Evolutionary conservation across 2,797 vertebrate genomes (phyloP).

Genomic region (Vespertilio murinus): DNA sequence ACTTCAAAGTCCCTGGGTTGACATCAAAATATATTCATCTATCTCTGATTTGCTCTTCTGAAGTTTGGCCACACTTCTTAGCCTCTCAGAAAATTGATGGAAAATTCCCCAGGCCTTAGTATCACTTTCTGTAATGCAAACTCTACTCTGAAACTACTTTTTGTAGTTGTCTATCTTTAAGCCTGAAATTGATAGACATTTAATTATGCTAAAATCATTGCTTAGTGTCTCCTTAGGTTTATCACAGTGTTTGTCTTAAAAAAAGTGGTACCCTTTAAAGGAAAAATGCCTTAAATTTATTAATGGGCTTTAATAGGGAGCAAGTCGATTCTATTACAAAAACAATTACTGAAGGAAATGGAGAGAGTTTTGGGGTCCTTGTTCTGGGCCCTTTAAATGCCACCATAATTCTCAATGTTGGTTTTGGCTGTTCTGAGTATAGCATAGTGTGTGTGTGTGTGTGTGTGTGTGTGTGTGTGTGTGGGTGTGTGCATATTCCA

Average conservation of each 20-base stretch:
- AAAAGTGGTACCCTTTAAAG: background rate
- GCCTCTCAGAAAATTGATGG: slow-evolving; percentile 17
- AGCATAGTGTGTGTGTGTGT: background rate
- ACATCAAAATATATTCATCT: slow-evolving; percentile 51
- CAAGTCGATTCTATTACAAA: background rate
- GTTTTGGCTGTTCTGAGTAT: background rate
- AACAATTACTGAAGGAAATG: background rate
- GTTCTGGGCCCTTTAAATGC: background rate
- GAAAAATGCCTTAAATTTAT: slow-evolving; percentile 49
- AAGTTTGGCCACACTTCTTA: slow-evolving; percentile 44
- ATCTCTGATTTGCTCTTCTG: slow-evolving; percentile 59
- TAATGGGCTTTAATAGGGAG: background rate
- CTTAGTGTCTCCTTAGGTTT: background rate
- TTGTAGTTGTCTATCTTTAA: slow-evolving; percentile 31
- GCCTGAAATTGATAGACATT: background rate
- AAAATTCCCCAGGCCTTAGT: slow-evolving; percentile 58
- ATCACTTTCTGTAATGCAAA: background rate
- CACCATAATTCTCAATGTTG: background rate
- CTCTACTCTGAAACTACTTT: background rate
- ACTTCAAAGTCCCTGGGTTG: slow-evolving; percentile 68
- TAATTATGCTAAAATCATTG: slow-evolving; percentile 24
- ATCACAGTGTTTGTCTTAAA: background rate
- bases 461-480: background rate
- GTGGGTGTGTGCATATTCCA: background rate
- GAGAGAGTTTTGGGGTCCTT: background rate